A percentile compares a stretch with the other conserved stretches of the same genome.
Conservation (phyloP, 2,888 invertebrate species). For the Podotricha telesiphe region DNA sequence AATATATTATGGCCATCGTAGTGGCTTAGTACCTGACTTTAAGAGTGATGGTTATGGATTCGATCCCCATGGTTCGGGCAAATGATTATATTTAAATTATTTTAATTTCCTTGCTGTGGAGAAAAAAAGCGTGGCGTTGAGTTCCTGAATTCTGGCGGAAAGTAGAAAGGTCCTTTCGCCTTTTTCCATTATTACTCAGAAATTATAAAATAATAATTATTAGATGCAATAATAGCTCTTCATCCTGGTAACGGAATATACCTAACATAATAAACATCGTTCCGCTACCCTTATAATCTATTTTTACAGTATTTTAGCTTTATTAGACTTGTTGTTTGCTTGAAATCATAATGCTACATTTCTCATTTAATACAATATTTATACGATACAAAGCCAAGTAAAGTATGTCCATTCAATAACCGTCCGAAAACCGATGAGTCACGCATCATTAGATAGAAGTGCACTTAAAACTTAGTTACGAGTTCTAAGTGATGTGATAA, state of each 20-base stretch:
- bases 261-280: background rate
- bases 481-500: constrained; percentile 38
- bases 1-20: too few relatives aligned
- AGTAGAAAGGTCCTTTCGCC: too few relatives aligned
- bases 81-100: too few relatives aligned
- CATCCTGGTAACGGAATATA: background rate
- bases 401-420: constrained; percentile 10
- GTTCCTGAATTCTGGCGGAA: too few relatives aligned
- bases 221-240: background rate
- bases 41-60: too few relatives aligned
- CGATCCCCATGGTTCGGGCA: too few relatives aligned
- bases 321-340: background rate
- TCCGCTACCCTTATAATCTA: background rate
- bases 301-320: background rate
- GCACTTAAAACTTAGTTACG: constrained; percentile 43
- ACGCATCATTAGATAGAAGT: constrained; percentile 36
- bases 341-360: background rate
- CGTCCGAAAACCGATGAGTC: constrained; percentile 29
- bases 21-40: too few relatives aligned
- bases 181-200: background rate
- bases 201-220: background rate
- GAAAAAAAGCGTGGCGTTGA: too few relatives aligned
- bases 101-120: too few relatives aligned
- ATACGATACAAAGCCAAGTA: background rate
- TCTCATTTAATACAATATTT: background rate